Percentiles rank a stretch among this genome's conserved stretches.
phyloP scores from a whole-genome alignment of 2,888 invertebrate genomes.

The Tiliacea aurago region DNA sequence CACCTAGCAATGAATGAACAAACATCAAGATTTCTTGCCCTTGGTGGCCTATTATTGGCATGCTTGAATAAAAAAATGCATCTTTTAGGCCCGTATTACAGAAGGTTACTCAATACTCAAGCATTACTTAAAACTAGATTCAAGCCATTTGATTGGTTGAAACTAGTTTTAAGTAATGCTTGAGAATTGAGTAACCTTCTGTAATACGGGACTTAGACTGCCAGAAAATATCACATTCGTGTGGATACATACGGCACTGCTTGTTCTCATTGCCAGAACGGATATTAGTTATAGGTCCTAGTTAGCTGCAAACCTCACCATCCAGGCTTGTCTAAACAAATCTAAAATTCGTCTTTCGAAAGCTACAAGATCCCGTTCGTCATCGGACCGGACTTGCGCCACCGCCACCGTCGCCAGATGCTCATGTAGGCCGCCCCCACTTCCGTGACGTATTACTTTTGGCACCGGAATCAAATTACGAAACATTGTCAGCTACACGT shows the following conservation, averaged over 20 bases:
- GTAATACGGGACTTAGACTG: too few relatives aligned
- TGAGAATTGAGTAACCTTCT: too few relatives aligned
- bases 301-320: conserved; percentile 22
- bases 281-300: conserved; percentile 18
- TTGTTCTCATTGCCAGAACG: conserved; percentile 15
- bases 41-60: conserved; percentile 11
- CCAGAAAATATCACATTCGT: too few relatives aligned
- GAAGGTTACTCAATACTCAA: too few relatives aligned
- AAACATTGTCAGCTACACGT: conserved; percentile 69
- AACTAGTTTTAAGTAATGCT: too few relatives aligned
- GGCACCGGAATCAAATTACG: conserved; percentile 74
- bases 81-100: too few relatives aligned
- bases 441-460: conserved; percentile 75
- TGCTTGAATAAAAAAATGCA: too few relatives aligned
- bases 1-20: conserved; percentile 29
- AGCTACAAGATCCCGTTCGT: conserved; percentile 54
- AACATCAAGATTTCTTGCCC: conserved; percentile 4
- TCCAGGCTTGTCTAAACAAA: conserved; percentile 57
- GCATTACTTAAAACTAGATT: too few relatives aligned
- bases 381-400: conserved; percentile 49
- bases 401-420: conserved; percentile 65
- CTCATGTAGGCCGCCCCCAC: conserved; percentile 66
- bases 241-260: background rate
- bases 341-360: conserved; percentile 43
- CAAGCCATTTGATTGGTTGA: too few relatives aligned